Conservation (phyloP, 1,140 invertebrate species). For the Rhagoletis zephyria region DNA sequence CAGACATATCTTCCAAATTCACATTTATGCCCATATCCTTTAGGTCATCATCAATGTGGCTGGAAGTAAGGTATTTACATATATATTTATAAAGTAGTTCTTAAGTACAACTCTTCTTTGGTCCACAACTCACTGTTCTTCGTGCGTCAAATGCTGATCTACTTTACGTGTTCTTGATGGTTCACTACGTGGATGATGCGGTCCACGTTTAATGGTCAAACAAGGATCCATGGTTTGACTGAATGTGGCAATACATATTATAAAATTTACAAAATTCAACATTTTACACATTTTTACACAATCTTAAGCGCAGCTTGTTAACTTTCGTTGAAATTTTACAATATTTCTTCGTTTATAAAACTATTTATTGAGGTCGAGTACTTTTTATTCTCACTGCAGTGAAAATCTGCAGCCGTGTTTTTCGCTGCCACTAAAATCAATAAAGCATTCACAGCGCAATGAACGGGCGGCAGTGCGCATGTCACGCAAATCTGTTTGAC, state of each 20-base stretch:
- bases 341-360: no score
- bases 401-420: constrained; percentile 23
- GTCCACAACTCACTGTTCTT: constrained; percentile 76
- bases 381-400: neutral
- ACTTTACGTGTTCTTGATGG: constrained; percentile 74
- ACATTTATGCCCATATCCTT: constrained; percentile 67
- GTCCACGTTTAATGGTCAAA: constrained; percentile 75
- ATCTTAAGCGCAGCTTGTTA: neutral
- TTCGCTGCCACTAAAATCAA: neutral
- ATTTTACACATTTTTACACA: constrained; percentile 65
- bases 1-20: constrained; percentile 76
- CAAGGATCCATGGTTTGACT: constrained; percentile 65
- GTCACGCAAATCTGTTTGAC: constrained; percentile 17
- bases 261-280: constrained; percentile 69
- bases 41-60: constrained; percentile 69
- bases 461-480: neutral
- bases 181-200: constrained; percentile 80
- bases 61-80: constrained; percentile 49
- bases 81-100: neutral
- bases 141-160: constrained; percentile 80
- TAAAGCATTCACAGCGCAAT: constrained; percentile 1
- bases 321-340: neutral
- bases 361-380: neutral
- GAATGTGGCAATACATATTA: constrained; percentile 68
- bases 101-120: neutral